Conservation (phyloP, 2,888 invertebrate genomes). For the Agrilus cyanescens region DNA sequence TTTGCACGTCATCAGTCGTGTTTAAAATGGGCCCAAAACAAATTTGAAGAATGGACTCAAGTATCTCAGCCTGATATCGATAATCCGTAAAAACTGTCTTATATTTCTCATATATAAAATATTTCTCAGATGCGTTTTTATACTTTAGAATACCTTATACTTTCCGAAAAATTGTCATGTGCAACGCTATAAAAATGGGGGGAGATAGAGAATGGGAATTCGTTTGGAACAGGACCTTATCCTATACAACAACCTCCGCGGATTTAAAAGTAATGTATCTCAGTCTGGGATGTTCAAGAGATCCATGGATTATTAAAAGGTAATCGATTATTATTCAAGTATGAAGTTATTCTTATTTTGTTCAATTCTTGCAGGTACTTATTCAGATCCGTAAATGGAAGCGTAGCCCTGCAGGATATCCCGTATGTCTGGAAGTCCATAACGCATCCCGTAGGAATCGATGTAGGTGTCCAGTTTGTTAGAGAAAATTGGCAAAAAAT, state of each 20-base stretch:
- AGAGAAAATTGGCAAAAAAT: slow-evolving; percentile 30
- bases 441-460: slow-evolving; percentile 27
- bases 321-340: no score
- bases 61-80: slow-evolving; percentile 24
- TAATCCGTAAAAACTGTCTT: slow-evolving; percentile 26
- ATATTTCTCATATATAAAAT: not conserved
- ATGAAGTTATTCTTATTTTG: slow-evolving; percentile 9
- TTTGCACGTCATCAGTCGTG: slow-evolving; percentile 43
- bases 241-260: slow-evolving; percentile 45
- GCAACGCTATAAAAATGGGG: slow-evolving; percentile 50
- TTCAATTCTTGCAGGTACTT: slow-evolving; percentile 26
- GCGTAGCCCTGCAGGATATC: slow-evolving; percentile 27
- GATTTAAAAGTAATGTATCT: slow-evolving; percentile 37
- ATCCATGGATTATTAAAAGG: slow-evolving; percentile 40
- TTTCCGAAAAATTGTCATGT: slow-evolving; percentile 50
- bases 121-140: not conserved
- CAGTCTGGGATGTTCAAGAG: slow-evolving; percentile 40
- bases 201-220: slow-evolving; percentile 58
- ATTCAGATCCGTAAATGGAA: slow-evolving; percentile 27
- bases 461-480: slow-evolving; percentile 30
- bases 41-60: slow-evolving; percentile 34
- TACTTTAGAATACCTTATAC: slow-evolving; percentile 49
- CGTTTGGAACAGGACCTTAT: slow-evolving; percentile 49
- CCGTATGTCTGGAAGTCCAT: slow-evolving; percentile 32
- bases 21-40: slow-evolving; percentile 38